phyloP scores from a whole-genome alignment of 2,113 vertebrate genomes.

The Elgaria multicarinata region DNA sequence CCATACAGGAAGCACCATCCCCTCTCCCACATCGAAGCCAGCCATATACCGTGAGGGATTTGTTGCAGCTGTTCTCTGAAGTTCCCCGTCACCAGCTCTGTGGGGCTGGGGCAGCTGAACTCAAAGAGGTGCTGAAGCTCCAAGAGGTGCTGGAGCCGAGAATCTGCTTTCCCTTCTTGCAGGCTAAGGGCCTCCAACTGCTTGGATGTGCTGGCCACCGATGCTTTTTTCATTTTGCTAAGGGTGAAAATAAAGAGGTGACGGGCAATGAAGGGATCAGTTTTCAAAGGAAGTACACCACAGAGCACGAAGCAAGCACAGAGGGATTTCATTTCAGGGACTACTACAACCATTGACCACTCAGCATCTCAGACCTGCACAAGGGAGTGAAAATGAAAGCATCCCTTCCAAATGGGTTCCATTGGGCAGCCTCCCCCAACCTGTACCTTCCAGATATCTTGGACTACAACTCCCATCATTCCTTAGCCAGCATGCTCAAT shows the following conservation, averaged over 20 bases:
- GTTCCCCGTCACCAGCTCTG: slow-evolving; percentile 59
- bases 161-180: slow-evolving; percentile 50
- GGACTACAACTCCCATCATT: too few relatives aligned
- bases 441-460: too few relatives aligned
- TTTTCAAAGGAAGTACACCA: not conserved
- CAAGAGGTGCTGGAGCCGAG: slow-evolving; percentile 63
- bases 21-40: not conserved
- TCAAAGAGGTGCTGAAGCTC: slow-evolving; percentile 81
- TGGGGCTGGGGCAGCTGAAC: slow-evolving; percentile 73
- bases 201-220: slow-evolving; percentile 67
- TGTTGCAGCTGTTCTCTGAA: slow-evolving; percentile 79
- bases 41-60: slow-evolving; percentile 81
- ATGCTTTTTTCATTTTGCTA: slow-evolving; percentile 85
- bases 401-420: too few relatives aligned
- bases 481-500: too few relatives aligned
- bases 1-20: not conserved
- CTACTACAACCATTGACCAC: not conserved
- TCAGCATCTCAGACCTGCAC: not conserved
- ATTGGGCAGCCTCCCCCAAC: too few relatives aligned
- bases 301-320: not conserved
- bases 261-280: not conserved
- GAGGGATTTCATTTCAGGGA: not conserved
- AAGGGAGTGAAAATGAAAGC: not conserved
- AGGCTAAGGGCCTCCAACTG: slow-evolving; percentile 79
- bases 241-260: accelerated